Percentiles rank a stretch among this genome's conserved stretches.
Conservation (phyloP, 2,888 invertebrate species). For the Tenthredo livida region DNA sequence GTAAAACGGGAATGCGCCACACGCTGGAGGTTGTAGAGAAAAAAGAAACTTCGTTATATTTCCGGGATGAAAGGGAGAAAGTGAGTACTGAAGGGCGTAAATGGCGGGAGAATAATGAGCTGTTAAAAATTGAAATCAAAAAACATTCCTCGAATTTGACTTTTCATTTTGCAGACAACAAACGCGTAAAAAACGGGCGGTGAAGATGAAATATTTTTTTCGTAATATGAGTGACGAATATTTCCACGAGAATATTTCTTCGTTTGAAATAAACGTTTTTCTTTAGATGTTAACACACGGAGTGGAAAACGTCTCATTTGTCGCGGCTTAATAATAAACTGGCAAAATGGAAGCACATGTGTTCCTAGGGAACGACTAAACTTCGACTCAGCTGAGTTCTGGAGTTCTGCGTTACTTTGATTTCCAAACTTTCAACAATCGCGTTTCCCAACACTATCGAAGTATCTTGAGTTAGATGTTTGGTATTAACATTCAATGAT, state of each 20-base stretch:
- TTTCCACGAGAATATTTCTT: too few species aligned
- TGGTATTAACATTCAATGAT: slow-evolving; percentile 3
- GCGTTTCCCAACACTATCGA: neutral
- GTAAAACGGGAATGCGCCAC: slow-evolving; percentile 18
- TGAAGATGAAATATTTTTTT: neutral
- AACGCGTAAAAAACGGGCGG: neutral
- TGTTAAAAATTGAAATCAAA: slow-evolving; percentile 32
- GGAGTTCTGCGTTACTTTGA: neutral
- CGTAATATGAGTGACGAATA: neutral
- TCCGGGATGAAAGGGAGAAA: neutral
- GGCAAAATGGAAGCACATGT: neutral
- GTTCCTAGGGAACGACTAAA: neutral
- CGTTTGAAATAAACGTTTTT: neutral
- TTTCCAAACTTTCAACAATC: slow-evolving; percentile 28
- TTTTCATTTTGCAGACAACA: neutral
- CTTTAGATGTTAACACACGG: neutral
- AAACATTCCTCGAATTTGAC: neutral
- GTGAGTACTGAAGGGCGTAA: neutral
- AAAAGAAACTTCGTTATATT: neutral
- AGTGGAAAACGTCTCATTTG: slow-evolving; percentile 30
- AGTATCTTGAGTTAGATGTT: neutral
- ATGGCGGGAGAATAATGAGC: neutral
- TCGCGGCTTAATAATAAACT: slow-evolving; percentile 25
- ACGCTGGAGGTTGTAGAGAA: neutral
- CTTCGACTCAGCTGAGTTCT: slow-evolving; percentile 11